These are phyloP conservation scores for Sebastes kiyomatsui DNA, from an alignment of 2,797 vertebrate genomes.

Conservation along the genomic window DNA sequence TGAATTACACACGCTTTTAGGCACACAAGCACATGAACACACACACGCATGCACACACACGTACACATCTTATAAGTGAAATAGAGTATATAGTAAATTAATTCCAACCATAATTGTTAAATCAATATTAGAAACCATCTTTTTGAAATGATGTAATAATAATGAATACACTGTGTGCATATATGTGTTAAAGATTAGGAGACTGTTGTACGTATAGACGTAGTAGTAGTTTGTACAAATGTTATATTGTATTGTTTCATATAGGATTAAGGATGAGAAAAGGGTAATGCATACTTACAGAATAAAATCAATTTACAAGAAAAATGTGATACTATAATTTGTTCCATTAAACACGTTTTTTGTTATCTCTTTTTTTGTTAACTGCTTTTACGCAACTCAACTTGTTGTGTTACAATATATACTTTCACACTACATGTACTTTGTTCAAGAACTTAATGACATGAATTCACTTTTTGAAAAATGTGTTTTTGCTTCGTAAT, in stretches of 20 bases:
- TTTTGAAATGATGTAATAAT: background rate
- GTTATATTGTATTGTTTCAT: too few species aligned
- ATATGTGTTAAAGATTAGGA: too few species aligned
- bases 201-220: too few species aligned
- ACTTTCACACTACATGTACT: background rate
- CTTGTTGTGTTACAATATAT: background rate
- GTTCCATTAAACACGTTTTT: background rate
- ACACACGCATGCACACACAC: background rate
- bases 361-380: background rate
- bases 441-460: background rate
- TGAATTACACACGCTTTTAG: conserved; percentile 83
- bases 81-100: background rate
- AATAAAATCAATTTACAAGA: background rate
- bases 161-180: background rate
- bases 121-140: background rate
- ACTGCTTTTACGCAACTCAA: background rate
- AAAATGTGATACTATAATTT: background rate
- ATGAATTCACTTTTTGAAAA: background rate
- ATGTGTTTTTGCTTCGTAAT: background rate
- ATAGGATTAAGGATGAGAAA: too few species aligned
- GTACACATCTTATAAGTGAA: background rate
- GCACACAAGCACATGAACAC: conserved; percentile 74
- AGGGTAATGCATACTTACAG: background rate
- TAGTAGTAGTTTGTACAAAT: too few species aligned
- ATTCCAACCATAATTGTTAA: background rate